Conservation (phyloP, 2,113 vertebrate genomes). For the Malurus alboscapulatus region DNA sequence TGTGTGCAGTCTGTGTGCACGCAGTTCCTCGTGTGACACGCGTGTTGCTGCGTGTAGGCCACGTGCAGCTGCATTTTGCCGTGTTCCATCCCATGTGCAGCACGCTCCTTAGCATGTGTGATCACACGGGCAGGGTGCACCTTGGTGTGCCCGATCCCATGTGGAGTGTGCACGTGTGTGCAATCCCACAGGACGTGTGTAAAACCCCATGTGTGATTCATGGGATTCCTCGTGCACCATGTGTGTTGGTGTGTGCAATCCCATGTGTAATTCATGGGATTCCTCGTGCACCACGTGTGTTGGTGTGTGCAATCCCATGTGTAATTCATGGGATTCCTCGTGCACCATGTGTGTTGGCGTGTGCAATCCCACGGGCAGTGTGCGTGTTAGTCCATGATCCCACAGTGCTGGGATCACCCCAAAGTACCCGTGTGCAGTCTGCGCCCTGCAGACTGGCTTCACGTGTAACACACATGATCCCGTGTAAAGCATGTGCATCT, state of each 20-base stretch:
- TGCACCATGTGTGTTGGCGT: rapidly evolving
- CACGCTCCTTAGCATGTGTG: rapidly evolving
- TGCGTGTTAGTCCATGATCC: background rate
- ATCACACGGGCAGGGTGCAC: background rate
- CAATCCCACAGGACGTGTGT: background rate
- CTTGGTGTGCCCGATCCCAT: rapidly evolving
- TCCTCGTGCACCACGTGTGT: rapidly evolving
- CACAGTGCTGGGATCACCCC: background rate
- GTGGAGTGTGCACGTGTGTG: no score
- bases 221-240: rapidly evolving
- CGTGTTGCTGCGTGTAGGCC: rapidly evolving
- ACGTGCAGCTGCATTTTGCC: no score
- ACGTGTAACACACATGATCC: rapidly evolving
- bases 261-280: background rate
- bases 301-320: background rate
- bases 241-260: no score
- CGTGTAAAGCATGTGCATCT: background rate
- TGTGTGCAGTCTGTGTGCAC: rapidly evolving
- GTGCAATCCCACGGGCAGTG: background rate
- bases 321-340: background rate
- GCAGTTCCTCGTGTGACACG: background rate
- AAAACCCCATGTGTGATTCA: background rate
- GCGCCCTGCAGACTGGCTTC: no score
- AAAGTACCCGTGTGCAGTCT: background rate
- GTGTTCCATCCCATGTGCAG: rapidly evolving